A percentile compares a stretch with the other conserved stretches of the same genome.
Conservation (phyloP, 35 echinoderm and acorn worm species). For the Diadema setosum region DNA sequence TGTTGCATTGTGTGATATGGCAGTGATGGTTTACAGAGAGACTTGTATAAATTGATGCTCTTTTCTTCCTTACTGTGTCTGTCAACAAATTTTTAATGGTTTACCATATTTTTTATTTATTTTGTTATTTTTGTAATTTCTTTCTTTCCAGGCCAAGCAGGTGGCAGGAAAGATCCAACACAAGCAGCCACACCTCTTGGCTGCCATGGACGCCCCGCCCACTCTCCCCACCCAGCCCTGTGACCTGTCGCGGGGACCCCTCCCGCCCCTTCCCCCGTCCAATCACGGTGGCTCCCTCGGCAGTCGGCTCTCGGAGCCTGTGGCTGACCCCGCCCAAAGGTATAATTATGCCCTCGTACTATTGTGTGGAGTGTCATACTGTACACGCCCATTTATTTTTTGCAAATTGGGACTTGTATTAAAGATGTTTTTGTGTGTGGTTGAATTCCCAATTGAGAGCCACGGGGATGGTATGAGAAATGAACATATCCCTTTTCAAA, state of each 20-base stretch:
- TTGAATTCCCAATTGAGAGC: no score
- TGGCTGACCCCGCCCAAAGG: neutral
- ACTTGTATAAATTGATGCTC: no score
- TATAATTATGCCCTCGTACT: no score
- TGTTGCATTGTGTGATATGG: no score
- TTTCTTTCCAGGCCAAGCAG: slow-evolving; percentile 63
- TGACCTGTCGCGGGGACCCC: neutral
- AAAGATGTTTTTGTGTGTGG: no score
- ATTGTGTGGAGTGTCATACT: no score
- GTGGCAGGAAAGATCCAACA: slow-evolving; percentile 66
- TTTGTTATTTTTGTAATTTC: neutral
- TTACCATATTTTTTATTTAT: neutral
- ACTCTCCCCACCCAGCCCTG: slow-evolving; percentile 34
- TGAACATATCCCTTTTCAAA: no score
- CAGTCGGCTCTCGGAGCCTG: neutral
- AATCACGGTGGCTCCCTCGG: neutral
- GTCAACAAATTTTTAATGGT: neutral
- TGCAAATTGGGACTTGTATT: no score
- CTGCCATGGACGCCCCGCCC: slow-evolving; percentile 13
- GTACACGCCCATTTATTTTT: no score
- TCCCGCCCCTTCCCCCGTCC: neutral
- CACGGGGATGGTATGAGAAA: no score
- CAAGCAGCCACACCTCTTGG: slow-evolving; percentile 61
- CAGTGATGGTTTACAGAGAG: no score
- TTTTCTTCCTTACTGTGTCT: no score